Evolutionary conservation across 2,888 invertebrate species (phyloP), one percentile per base, ranked within the genome.

Genomic region (Copidosoma aretas): DNA sequence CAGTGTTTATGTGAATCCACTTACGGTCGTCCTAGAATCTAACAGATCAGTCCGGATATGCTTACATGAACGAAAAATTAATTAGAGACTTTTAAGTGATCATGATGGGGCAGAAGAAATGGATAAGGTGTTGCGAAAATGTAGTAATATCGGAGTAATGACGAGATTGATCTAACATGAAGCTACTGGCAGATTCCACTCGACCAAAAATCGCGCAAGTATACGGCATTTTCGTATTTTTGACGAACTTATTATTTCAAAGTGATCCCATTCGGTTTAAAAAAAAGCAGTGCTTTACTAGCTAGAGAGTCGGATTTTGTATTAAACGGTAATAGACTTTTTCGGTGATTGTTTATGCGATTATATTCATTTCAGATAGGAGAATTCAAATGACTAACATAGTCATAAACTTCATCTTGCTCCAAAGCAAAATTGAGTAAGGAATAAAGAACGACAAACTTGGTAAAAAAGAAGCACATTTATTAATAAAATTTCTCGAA

Each of bases 171-270:
- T 49, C 46, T 59, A 4, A n/a, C 3, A 10, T 5, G 12, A 5
- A 15, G 24, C 12, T 59, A 17, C 24, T 59, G 59, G 46, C 46
- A 59, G 17, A 46, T 59, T 0, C 49, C 59, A 43, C 43, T 59
- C 0, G 59, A 43, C 5, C 8, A 8, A 5, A 24, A 59, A 8
- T 46, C 46, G 1, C 2, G 24, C 0, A 59, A 59, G 46, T 46
- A 59, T 24, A 59, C 59, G 22, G 22, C 24, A 5, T 59, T 59
- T 22, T 17, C 41, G 5, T 46, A 59, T 49, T 12, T 24, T 1
- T 12, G 24, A 24, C 12, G n/a, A 1, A 17, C 46, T 5, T 46
- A 46, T 1, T 46, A 59, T 10, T 59, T 24, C 10, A 22, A 21
- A 15, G n/a, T 21, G 5, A n/a, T 46, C 4, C 59, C 59, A 1